Conservation (phyloP, 2,113 vertebrate genomes). For the Paraplagusia blochii region DNA sequence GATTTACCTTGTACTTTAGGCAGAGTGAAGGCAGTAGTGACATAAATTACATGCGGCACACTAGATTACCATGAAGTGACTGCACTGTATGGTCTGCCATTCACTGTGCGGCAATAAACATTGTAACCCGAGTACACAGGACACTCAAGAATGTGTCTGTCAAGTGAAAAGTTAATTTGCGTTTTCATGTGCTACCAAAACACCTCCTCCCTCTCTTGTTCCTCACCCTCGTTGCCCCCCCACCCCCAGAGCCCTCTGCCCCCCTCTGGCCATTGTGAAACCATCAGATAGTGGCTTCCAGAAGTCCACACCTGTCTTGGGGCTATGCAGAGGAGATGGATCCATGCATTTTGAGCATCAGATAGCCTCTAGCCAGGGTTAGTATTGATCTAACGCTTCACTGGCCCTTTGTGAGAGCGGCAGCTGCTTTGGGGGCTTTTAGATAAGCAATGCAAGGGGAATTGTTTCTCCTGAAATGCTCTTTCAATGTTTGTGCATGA, state of each 20-base stretch:
- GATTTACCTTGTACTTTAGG: conserved; percentile 19
- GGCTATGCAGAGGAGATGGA: conserved; percentile 77
- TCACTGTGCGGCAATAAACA: conserved; percentile 43
- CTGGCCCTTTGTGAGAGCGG: conserved; percentile 71
- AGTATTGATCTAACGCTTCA: conserved; percentile 80
- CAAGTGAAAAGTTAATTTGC: conserved; percentile 74
- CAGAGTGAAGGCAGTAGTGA: conserved; percentile 45
- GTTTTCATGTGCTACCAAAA: conserved; percentile 62
- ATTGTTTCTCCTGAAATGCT: conserved; percentile 63
- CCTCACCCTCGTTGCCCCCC: conserved; percentile 21
- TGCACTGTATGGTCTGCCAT: conserved; percentile 33
- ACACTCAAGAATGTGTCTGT: conserved; percentile 59
- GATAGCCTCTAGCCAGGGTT: conserved; percentile 75
- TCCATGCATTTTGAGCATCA: conserved; percentile 75
- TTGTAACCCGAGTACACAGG: conserved; percentile 39
- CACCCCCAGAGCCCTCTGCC: conserved; percentile 2
- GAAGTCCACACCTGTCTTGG: conserved; percentile 74
- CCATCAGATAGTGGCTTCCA: conserved; percentile 73
- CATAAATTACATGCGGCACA: conserved; percentile 30
- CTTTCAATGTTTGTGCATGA: conserved; percentile 56
- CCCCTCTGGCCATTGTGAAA: conserved; percentile 64
- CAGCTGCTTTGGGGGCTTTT: conserved; percentile 73
- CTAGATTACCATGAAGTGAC: conserved; percentile 54
- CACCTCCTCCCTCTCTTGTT: conserved; percentile 20
- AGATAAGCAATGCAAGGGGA: conserved; percentile 74